Conservation (phyloP, 2,888 invertebrate genomes). For the Hermaeophaga mercurialis region DNA sequence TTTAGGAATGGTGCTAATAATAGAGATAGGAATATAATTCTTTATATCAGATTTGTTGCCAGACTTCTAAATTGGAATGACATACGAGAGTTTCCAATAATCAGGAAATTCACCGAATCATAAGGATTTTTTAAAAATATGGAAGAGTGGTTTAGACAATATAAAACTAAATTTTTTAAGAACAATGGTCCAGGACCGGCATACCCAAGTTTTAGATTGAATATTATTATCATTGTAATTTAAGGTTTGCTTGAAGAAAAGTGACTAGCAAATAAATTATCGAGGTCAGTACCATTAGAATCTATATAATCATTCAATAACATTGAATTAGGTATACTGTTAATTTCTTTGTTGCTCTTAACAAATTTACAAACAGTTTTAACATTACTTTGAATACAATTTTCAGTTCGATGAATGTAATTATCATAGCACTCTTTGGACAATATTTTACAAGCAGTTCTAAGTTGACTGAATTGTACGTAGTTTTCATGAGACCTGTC, state of each 20-base stretch:
- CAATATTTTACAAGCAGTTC: no score
- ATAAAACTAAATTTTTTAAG: not conserved
- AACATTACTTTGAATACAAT: no score
- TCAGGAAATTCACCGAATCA: not conserved
- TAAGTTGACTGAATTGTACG: no score
- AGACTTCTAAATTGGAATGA: no score
- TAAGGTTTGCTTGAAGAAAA: not conserved
- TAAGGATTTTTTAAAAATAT: not conserved
- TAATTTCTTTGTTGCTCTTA: not conserved
- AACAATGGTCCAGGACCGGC: not conserved
- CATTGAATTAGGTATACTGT: not conserved
- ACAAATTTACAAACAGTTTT: no score
- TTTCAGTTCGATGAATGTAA: no score
- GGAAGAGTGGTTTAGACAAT: not conserved
- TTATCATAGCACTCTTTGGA: no score
- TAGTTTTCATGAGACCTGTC: no score
- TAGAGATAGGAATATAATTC: no score
- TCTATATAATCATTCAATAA: not conserved
- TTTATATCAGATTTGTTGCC: no score
- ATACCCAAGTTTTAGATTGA: no score
- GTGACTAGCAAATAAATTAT: not conserved
- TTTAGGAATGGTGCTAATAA: not conserved
- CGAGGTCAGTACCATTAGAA: not conserved
- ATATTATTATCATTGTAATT: no score
- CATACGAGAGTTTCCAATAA: not conserved